Evolutionary conservation across 2,888 invertebrate genomes (phyloP), one percentile per base, ranked within the genome.

Genomic region (Auanema sp.): DNA sequence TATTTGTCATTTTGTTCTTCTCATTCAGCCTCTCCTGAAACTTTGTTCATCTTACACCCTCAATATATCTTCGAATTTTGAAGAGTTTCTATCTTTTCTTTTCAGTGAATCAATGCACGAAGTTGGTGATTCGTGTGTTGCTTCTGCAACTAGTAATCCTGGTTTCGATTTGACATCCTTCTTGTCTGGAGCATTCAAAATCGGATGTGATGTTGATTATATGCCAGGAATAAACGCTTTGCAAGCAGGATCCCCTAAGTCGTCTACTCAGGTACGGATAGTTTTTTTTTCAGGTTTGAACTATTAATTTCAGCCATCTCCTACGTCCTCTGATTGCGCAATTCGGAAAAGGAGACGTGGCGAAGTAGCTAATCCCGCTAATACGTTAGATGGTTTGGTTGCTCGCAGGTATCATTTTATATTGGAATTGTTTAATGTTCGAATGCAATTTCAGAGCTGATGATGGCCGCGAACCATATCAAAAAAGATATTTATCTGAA

Each of bases 311-410:
- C 8, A 52, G 52, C 18, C 18, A 8, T 52, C 52, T n/a, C 52
- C 52, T n/a, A 2, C 52, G 3, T 16, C 52, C 18, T 52, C 52
- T 18, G 52, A 52, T n/a, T 16, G 52, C 11, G 24, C n/a, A n/a
- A 24, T 18, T 33, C 64, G 70, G 40, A 71, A 71, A 42, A 24
- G 71, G 18, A 44, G 69, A 24, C 60, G 69, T 16, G 72, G 73
- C 11, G 73, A 72, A 40, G 72, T 75, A 21, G 78, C 79, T 5
- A 82, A 81, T 64, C 65, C 73, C 42, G 79, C 81, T 53, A 82
- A 83, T 66, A 83, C 83, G 2, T 66, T 83, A 14, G 83, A 83
- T 54, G 79, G 78, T 16, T 62, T 80, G 14, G 83, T 81, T 5
- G 79, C 78, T 14, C 66, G 73, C 43, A 68, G 47, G 47, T 47